Base-by-base conservation (phyloP, 2,113 vertebrate genomes). In the Castor canadensis region DNA sequence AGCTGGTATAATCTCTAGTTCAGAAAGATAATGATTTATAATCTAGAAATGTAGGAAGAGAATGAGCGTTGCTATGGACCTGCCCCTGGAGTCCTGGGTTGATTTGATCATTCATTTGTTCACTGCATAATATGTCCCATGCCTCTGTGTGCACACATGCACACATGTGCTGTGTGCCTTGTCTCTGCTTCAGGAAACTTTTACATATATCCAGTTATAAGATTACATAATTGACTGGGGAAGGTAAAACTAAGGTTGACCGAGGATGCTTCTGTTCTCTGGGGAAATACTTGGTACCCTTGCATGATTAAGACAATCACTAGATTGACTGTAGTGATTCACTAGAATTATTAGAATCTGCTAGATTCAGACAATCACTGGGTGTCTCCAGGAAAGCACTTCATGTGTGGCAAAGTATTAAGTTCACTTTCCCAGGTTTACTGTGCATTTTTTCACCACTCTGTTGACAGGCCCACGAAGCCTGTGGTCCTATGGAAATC, bases 401-500 rank as follows among this genome's bases (percentile, higher is more conserved):
- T 66, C 19, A 1, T 47, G 19, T 12, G 20, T 71, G 47, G 71
- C 49, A 32, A 76, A 72, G 26, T 38, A 9, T 32, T 3, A 10
- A 49, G 64, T 10, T 47, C 5, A 1, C 43, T 86, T 80, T 69
- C 38, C 35, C 26, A 16, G 64, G 62, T 43, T 15, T 30, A 72
- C 28, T 16, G 8, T 6, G 6, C 79, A 49, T 28, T 9, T 15
- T 9, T 62, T 40, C 32, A 54, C 60, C 32, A 26, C 86, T 85
- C 84, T 94, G 2, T 49, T 89, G 38, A 45, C 15, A 99, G 99
- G 99, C 99, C 94, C 99, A 99, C 64, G 99, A 99, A 98, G 99
- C 99, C 3, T 99, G 99, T 95, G 99, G 99, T 49, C 99, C 99
- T 32, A 99, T 99, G 99, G 99, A 99, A 97, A 99, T 99, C 0